Base-by-base conservation (phyloP, 2,888 invertebrate species). In the Drosophila phalerata region DNA sequence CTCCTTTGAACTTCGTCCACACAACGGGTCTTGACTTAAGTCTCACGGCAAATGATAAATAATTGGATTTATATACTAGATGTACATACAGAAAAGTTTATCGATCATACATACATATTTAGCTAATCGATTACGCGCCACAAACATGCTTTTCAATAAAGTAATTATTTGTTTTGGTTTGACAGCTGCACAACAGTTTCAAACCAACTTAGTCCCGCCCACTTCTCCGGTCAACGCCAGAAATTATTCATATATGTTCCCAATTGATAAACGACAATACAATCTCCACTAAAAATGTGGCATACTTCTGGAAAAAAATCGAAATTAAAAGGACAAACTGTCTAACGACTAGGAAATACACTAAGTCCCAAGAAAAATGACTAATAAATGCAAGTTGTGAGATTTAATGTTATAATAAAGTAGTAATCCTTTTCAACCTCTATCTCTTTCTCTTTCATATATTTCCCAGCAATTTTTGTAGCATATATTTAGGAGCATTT, bases 211-310 rank as follows among this genome's bases (percentile, higher is more conserved):
- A 19, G 17, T 4, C 9, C n/a, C 52, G 49, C 47, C 49, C 19
- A 19, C 28, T 9, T n/a, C 19, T 8, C 1, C 13, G n/a, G 15
- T 11, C 52, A 38, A 10, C 15, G 13, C 8, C 34, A 42, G 71
- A 62, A 70, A 76, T 62, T 47, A 76, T 70, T 58, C 62, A 76
- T 62, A 63, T 47, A 48, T 71, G 76, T 64, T 57, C 49, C 76
- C 68, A 79, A 70, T 79, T 79, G 81, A 69, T 79, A 64, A 74
- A 64, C 48, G 60, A 49, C 56, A 77, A 52, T 58, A 51, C 42
- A 68, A 34, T 22, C 0, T 25, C n/a, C n/a, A 22, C 55, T 52
- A 11, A 38, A 47, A 60, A 17, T 42, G 60, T 81, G 75, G 79
- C 75, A 81, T 65, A 81, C 82, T 79, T 79, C 75, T 37, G 25